Conservation (phyloP, 2,113 vertebrate genomes). For the Ondatra zibethicus region DNA sequence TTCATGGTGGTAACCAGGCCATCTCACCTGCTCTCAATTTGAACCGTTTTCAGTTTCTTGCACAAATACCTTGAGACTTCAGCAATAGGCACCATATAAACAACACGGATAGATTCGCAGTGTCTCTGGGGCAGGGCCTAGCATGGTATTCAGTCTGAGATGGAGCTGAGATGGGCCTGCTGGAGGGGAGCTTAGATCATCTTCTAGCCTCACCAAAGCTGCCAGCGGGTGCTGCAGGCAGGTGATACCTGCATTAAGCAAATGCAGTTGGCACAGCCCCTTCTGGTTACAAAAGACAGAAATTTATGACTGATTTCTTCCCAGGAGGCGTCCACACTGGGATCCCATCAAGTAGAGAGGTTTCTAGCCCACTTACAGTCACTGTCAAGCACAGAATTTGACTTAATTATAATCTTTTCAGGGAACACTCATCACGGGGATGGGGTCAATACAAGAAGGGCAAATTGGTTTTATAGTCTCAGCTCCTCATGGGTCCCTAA, state of each 20-base stretch:
- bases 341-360: conserved; percentile 33
- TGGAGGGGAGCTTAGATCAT: not conserved
- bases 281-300: conserved; percentile 43
- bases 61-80: conserved; percentile 12
- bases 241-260: conserved; percentile 12
- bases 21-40: not conserved
- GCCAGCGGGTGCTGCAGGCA: not conserved
- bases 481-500: not conserved
- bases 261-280: not conserved
- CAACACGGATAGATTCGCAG: not conserved
- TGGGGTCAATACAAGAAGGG: not conserved
- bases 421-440: not conserved
- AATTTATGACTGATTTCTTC: conserved; percentile 49
- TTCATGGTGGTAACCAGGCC: not conserved
- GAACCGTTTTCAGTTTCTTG: conserved; percentile 5
- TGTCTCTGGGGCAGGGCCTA: not conserved
- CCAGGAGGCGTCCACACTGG: conserved; percentile 11
- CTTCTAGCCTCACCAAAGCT: not conserved
- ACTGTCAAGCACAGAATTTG: conserved; percentile 2
- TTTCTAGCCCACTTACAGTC: not conserved
- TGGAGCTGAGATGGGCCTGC: not conserved
- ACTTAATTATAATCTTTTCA: conserved; percentile 26
- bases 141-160: not conserved
- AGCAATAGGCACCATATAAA: conserved; percentile 18
- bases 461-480: not conserved